Conservation (phyloP, 2,797 vertebrate species). For the Gymnothorax javanicus region DNA sequence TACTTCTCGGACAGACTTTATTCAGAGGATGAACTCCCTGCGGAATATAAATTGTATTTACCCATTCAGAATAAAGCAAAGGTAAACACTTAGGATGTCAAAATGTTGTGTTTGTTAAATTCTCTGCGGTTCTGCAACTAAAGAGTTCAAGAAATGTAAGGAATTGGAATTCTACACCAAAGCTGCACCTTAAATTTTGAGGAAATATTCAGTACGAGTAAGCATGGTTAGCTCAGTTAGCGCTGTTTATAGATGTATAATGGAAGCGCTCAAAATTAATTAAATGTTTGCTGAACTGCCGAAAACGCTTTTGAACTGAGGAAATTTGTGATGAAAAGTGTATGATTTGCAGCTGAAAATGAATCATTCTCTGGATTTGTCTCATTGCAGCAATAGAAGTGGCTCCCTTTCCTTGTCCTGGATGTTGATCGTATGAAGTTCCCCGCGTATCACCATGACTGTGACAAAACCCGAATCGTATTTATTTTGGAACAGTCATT, state of each 20-base stretch:
- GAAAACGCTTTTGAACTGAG: neutral
- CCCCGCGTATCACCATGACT: slow-evolving; percentile 4
- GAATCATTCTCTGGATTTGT: neutral
- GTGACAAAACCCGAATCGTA: slow-evolving; percentile 32
- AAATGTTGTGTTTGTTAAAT: neutral
- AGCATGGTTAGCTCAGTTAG: neutral
- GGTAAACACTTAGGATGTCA: slow-evolving; percentile 64
- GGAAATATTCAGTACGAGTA: neutral
- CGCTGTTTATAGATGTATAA: neutral
- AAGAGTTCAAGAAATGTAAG: neutral
- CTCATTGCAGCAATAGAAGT: slow-evolving; percentile 64
- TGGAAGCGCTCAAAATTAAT: neutral
- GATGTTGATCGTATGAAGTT: slow-evolving; percentile 38
- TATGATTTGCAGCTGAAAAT: neutral
- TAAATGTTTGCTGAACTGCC: neutral
- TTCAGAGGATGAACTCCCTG: slow-evolving; percentile 94
- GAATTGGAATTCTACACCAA: neutral
- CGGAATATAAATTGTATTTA: slow-evolving; percentile 95
- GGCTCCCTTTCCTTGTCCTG: slow-evolving; percentile 8
- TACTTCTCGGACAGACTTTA: slow-evolving; percentile 98
- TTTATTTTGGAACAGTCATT: slow-evolving; percentile 50
- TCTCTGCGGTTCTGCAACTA: neutral
- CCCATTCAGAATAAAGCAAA: slow-evolving; percentile 96
- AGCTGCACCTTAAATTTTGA: neutral
- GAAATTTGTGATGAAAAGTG: neutral